phyloP scores from a whole-genome alignment of 1,140 invertebrate genomes.

The Brevipalpus yothersi region DNA sequence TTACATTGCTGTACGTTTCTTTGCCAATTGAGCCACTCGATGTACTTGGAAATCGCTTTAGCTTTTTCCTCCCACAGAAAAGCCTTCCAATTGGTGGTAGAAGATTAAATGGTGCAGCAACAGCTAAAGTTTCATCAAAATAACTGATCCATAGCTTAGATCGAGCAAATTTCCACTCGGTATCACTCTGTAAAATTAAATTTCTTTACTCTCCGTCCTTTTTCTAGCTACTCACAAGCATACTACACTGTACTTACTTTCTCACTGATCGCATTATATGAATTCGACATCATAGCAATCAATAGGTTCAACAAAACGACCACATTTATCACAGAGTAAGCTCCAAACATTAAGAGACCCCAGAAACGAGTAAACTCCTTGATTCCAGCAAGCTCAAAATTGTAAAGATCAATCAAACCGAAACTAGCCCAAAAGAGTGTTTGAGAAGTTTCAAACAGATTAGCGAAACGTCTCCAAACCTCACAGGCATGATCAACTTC shows the following conservation, averaged over 20 bases:
- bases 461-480: constrained; percentile 60
- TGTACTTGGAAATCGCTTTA: neutral
- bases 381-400: constrained; percentile 57
- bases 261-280: constrained; percentile 68
- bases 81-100: constrained; percentile 31
- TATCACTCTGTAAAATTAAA: constrained; percentile 29
- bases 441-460: constrained; percentile 75
- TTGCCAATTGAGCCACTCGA: neutral
- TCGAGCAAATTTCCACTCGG: constrained; percentile 75
- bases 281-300: constrained; percentile 91
- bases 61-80: neutral
- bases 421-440: constrained; percentile 84
- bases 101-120: constrained; percentile 68
- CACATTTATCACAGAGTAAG: constrained; percentile 69
- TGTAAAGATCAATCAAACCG: constrained; percentile 59
- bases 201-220: too few relatives aligned
- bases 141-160: constrained; percentile 79
- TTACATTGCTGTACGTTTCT: constrained; percentile 28
- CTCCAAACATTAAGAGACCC: constrained; percentile 62
- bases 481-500: constrained; percentile 51
- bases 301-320: constrained; percentile 79
- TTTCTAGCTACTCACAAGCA: too few relatives aligned
- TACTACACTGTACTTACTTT: too few relatives aligned
- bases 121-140: constrained; percentile 56
- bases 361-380: constrained; percentile 67